Evolutionary conservation across 1,140 invertebrate genomes (phyloP).

Genomic region (Eupristina koningsbergeri): DNA sequence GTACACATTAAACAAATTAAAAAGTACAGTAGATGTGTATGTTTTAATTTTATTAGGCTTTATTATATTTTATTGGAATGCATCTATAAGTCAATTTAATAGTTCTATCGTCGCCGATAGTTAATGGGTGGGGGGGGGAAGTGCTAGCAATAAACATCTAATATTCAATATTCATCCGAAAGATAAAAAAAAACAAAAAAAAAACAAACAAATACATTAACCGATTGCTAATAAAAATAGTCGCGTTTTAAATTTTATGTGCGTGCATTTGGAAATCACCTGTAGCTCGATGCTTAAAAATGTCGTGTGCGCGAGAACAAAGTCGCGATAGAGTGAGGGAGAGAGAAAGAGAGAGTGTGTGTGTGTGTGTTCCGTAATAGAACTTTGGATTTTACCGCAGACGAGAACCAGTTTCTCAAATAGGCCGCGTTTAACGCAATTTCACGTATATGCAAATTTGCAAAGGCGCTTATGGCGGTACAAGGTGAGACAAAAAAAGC

Average conservation of each 20-base stretch:
- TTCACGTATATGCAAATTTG: conserved; percentile 1
- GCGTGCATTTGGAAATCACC: no score
- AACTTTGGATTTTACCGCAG: conserved; percentile 26
- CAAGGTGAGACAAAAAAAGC: not conserved
- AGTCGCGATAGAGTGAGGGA: not conserved
- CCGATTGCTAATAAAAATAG: not conserved
- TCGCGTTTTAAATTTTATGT: not conserved
- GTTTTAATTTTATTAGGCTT: conserved; percentile 11
- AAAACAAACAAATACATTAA: not conserved
- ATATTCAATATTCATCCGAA: not conserved
- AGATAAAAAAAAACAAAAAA: not conserved
- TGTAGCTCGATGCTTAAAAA: not conserved
- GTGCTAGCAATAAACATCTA: not conserved
- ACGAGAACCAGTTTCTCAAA: conserved; percentile 31
- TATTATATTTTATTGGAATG: not conserved
- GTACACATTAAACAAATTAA: conserved; percentile 12
- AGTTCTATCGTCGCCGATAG: conserved; percentile 3
- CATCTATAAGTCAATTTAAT: not conserved
- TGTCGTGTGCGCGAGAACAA: not conserved
- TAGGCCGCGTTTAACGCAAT: not conserved
- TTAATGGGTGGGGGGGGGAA: not conserved
- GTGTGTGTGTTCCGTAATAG: conserved; percentile 2
- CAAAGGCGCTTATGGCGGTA: not conserved
- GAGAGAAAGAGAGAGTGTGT: no score
- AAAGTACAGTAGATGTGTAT: not conserved